Percentiles rank a stretch among this genome's conserved stretches.
phyloP scores from a whole-genome alignment of 2,797 vertebrate genomes.

The Cuniculus paca region DNA sequence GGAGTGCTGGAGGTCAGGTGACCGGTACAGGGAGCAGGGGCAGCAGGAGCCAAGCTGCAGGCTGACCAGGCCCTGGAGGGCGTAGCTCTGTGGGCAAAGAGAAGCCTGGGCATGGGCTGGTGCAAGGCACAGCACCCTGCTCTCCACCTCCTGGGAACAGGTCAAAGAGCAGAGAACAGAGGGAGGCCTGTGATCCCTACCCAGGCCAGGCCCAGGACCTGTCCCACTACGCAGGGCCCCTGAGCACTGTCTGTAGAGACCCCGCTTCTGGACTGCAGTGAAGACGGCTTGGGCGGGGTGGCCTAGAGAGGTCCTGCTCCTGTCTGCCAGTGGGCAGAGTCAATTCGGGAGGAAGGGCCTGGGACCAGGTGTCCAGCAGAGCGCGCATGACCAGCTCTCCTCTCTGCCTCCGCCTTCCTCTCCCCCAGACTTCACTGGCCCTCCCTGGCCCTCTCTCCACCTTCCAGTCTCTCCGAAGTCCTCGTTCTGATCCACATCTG shows the following conservation, averaged over 20 bases:
- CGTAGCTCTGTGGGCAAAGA: accelerated
- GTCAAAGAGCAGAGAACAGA: not conserved
- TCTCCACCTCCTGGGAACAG: no score
- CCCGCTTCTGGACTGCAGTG: not conserved
- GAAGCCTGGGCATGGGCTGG: accelerated
- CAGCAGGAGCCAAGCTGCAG: accelerated
- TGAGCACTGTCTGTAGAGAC: not conserved
- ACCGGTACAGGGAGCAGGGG: not conserved
- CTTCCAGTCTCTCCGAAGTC: not conserved
- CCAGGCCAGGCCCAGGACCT: not conserved
- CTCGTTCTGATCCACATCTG: not conserved
- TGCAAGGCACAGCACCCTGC: not conserved
- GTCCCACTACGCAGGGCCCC: not conserved
- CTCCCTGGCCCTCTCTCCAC: no score
- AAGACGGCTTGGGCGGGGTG: not conserved
- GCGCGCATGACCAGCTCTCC: not conserved
- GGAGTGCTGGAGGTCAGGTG: not conserved
- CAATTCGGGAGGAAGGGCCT: not conserved
- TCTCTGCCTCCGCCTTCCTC: not conserved
- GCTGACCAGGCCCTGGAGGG: no score
- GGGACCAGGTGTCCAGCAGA: not conserved
- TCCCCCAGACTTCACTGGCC: no score
- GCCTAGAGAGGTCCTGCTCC: not conserved
- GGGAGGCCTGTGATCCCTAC: not conserved
- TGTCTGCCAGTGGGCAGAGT: not conserved